Conservation (phyloP, 2,113 vertebrate species). For the Halcyon malimbica region DNA sequence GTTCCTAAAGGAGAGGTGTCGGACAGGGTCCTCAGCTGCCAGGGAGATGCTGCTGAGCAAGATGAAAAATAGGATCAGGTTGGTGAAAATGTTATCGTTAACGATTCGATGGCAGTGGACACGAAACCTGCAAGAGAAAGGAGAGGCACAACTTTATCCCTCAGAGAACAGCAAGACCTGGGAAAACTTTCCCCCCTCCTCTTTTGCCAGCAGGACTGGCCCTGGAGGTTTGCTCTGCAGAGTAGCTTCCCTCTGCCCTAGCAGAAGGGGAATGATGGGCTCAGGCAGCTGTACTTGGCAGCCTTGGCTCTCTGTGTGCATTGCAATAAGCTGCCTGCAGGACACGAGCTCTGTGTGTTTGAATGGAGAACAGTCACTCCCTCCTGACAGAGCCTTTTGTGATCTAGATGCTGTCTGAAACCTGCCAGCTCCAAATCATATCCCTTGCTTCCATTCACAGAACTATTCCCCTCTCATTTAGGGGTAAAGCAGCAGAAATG, state of each 20-base stretch:
- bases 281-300: neutral
- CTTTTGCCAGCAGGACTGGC: neutral
- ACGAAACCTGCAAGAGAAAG: constrained; percentile 84
- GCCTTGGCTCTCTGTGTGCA: neutral
- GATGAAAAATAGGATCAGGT: constrained; percentile 99
- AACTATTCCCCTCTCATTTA: neutral
- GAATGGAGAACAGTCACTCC: neutral
- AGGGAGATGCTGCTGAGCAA: constrained; percentile 98
- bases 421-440: neutral
- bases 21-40: constrained; percentile 95
- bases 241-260: neutral
- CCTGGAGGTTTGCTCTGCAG: neutral
- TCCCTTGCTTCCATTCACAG: neutral
- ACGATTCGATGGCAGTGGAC: constrained; percentile 96
- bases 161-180: neutral
- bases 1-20: constrained; percentile 92
- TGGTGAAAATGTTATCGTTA: constrained; percentile 98
- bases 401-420: neutral
- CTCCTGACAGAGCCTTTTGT: neutral
- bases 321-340: neutral
- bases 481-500: neutral
- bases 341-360: rapidly evolving
- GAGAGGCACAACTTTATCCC: neutral
- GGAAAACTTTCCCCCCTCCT: neutral
- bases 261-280: neutral